Base-by-base conservation (phyloP, 2,797 vertebrate genomes). In the Adrianichthys oophorus region DNA sequence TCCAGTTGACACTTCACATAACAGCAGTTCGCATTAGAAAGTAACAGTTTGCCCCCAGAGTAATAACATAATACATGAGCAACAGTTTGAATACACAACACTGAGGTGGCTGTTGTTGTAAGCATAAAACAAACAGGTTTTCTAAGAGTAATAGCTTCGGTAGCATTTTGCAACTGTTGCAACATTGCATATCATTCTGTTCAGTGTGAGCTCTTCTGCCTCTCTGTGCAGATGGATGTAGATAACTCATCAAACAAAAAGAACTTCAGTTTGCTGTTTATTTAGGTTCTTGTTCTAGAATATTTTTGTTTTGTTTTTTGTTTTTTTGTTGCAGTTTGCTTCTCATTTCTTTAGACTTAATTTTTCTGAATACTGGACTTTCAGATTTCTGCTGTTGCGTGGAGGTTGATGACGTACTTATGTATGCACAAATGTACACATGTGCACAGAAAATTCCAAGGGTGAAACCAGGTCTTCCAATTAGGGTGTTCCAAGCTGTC, bases 361-460 rank as follows among this genome's bases (percentile, higher is more conserved):
- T 76, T 71, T 79, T 62, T 65, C 17, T 55, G 47, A 70, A 54
- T 47, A 6, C 47, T 18, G 44, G 26, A 70, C 37, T 74, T 78
- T 75, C 50, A 70, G 51, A 66, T 72, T 42, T 16, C 65, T 51
- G 60, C 56, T 48, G 65, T 14, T 52, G 60, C 8, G 7, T 32
- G 58, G 15, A 66, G 24, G 41, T 65, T 68, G 51, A 69, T 60
- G 41, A 70, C 68, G 51, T 19, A 53, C 41, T 47, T 62, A 10
- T 15, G 41, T 50, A 59, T 24, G 2, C 41, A 49, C 52, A 10
- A 26, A 53, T 7, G 17, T 15, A 21, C 29, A 37, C 23, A 52
- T 12, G 24, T 43, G 44, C 52, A 17, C 48, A 60, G 13, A 49
- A 23, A 71, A 26, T 41, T 52, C 19, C 37, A 19, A 48, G 76